A percentile compares a stretch with the other conserved stretches of the same genome.
Conservation (phyloP, 2,888 invertebrate genomes). For the Lydus trimaculatus region DNA sequence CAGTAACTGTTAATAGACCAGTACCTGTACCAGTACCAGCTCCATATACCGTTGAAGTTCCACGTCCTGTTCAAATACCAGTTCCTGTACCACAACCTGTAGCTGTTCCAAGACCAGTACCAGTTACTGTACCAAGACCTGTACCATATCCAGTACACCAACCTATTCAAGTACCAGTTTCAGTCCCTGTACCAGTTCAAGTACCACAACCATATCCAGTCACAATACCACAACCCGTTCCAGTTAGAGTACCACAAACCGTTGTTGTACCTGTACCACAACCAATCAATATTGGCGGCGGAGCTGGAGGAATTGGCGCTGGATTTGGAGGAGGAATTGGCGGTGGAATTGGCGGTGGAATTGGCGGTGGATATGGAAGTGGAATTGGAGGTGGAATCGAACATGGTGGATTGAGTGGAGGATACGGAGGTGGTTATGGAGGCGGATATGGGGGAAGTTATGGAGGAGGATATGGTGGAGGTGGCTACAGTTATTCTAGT, state of each 20-base stretch:
- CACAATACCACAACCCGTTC: conserved; percentile 42
- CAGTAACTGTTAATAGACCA: conserved; percentile 61
- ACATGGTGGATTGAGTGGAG: conserved; percentile 44
- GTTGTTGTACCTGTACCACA: conserved; percentile 43
- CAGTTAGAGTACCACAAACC: conserved; percentile 48
- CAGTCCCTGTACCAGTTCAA: conserved; percentile 46
- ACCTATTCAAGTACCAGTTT: conserved; percentile 29
- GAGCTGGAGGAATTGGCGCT: conserved; percentile 21
- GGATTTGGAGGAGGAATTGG: conserved; percentile 27
- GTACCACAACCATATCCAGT: conserved; percentile 48
- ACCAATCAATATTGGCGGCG: conserved; percentile 38
- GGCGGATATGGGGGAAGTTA: conserved; percentile 37
- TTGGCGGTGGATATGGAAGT: conserved; percentile 25
- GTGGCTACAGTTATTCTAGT: conserved; percentile 49
- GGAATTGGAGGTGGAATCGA: conserved; percentile 22
- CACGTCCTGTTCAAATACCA: conserved; percentile 61
- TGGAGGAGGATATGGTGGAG: conserved; percentile 22
- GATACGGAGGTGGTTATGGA: conserved; percentile 27
- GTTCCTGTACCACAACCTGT: conserved; percentile 57
- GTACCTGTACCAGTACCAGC: conserved; percentile 65
- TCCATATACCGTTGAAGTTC: conserved; percentile 63
- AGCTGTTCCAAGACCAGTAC: conserved; percentile 54
- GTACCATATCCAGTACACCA: conserved; percentile 43
- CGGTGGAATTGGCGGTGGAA: conserved; percentile 45
- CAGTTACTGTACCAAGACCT: conserved; percentile 55